phyloP scores from a whole-genome alignment of 2,797 vertebrate genomes.

The Phoxinus dragarum region DNA sequence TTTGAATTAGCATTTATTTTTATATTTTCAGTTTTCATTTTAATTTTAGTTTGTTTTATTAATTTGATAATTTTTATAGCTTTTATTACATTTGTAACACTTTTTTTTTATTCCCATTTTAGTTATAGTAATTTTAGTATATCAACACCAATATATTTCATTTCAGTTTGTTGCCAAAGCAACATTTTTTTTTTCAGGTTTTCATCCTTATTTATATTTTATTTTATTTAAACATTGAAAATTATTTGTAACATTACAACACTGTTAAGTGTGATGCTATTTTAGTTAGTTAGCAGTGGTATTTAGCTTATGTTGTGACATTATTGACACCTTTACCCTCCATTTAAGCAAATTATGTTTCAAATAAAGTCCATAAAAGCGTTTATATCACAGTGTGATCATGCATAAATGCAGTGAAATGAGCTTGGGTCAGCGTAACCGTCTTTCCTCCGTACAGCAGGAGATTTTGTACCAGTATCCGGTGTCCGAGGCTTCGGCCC shows the following conservation, averaged over 20 bases:
- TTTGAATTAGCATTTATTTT: not conserved
- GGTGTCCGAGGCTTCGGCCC: slow-evolving; percentile 85
- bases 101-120: not conserved
- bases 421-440: not conserved
- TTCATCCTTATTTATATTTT: not conserved
- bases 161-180: not conserved
- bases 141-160: not conserved
- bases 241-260: not conserved
- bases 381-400: not conserved
- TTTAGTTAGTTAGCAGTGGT: not conserved
- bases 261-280: not conserved
- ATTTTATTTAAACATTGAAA: not conserved
- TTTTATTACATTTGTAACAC: not conserved
- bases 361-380: not conserved
- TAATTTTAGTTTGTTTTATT: not conserved
- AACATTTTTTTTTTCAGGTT: too few species aligned
- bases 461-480: slow-evolving; percentile 97
- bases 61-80: not conserved
- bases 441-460: slow-evolving; percentile 75
- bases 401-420: not conserved
- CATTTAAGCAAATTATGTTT: not conserved
- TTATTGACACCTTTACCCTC: not conserved
- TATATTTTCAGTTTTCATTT: not conserved
- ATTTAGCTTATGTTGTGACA: not conserved
- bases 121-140: not conserved